phyloP scores from a whole-genome alignment of 1,140 invertebrate species.

The Gonioctena quinquepunctata region DNA sequence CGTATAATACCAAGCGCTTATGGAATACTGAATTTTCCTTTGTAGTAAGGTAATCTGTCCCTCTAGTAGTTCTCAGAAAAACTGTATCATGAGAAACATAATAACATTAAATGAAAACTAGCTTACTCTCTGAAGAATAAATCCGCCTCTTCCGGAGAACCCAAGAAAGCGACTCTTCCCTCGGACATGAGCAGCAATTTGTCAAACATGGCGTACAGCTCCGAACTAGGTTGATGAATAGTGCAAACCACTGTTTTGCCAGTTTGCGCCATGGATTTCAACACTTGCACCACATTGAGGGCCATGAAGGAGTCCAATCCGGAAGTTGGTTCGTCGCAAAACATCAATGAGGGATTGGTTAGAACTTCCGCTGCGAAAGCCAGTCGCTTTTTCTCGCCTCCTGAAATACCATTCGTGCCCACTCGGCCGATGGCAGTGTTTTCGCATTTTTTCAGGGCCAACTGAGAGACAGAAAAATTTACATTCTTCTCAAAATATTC shows the following conservation, averaged over 20 bases:
- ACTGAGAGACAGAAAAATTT: conserved; percentile 62
- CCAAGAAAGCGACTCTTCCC: conserved; percentile 88
- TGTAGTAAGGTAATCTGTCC: too few species aligned
- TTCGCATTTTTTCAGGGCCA: conserved; percentile 83
- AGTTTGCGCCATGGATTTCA: conserved; percentile 77
- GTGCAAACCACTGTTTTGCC: conserved; percentile 93
- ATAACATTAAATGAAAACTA: background rate
- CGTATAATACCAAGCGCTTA: too few species aligned
- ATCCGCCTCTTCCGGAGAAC: conserved; percentile 76
- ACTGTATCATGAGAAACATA: too few species aligned
- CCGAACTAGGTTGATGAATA: conserved; percentile 95
- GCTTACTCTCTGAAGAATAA: conserved; percentile 83
- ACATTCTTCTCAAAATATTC: too few species aligned
- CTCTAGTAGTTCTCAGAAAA: too few species aligned
- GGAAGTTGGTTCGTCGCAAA: conserved; percentile 97
- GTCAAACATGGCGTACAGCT: conserved; percentile 91
- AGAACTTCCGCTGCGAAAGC: conserved; percentile 95
- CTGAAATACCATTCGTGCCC: conserved; percentile 90
- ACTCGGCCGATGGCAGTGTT: conserved; percentile 87
- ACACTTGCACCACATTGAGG: conserved; percentile 83
- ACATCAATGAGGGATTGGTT: conserved; percentile 92
- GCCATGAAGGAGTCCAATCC: conserved; percentile 86
- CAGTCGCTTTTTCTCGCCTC: conserved; percentile 94
- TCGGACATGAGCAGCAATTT: conserved; percentile 89
- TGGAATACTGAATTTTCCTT: too few species aligned